Evolutionary conservation across 2,113 vertebrate genomes (phyloP).

Genomic region (Anas platyrhynchos): DNA sequence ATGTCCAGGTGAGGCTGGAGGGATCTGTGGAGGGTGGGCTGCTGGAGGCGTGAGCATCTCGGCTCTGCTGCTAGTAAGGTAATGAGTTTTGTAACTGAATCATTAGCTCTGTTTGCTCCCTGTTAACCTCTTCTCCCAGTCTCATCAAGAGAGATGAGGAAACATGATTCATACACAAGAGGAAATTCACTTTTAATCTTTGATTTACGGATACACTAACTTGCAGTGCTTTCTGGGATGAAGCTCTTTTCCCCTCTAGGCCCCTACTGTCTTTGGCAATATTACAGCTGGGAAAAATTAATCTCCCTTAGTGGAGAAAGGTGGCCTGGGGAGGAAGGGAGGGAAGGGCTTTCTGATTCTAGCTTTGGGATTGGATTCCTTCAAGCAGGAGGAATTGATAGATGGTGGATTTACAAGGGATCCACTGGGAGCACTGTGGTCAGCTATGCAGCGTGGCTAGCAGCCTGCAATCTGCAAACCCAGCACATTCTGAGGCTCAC

Average conservation of each 20-base stretch:
- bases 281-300: conserved; percentile 25
- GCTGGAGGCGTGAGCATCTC: background rate
- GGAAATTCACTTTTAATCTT: background rate
- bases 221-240: background rate
- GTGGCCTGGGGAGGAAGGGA: conserved; percentile 10
- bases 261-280: background rate
- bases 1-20: background rate
- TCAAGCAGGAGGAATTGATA: conserved; percentile 26
- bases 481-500: conserved; percentile 47
- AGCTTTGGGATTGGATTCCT: conserved; percentile 37
- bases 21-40: background rate
- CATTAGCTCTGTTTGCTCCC: conserved; percentile 39
- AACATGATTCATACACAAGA: background rate
- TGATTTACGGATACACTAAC: conserved; percentile 23
- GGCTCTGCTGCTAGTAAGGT: background rate
- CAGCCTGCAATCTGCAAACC: conserved; percentile 45
- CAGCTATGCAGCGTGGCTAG: conserved; percentile 25
- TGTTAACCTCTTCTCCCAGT: conserved; percentile 33
- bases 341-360: conserved; percentile 30
- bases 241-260: background rate
- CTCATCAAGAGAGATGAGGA: conserved; percentile 9
- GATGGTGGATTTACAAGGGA: conserved; percentile 41
- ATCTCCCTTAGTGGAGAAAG: conserved; percentile 32
- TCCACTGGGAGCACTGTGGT: background rate
- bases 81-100: conserved; percentile 26